Conservation (phyloP, 2,888 invertebrate genomes). For the Nasonia oneida region DNA sequence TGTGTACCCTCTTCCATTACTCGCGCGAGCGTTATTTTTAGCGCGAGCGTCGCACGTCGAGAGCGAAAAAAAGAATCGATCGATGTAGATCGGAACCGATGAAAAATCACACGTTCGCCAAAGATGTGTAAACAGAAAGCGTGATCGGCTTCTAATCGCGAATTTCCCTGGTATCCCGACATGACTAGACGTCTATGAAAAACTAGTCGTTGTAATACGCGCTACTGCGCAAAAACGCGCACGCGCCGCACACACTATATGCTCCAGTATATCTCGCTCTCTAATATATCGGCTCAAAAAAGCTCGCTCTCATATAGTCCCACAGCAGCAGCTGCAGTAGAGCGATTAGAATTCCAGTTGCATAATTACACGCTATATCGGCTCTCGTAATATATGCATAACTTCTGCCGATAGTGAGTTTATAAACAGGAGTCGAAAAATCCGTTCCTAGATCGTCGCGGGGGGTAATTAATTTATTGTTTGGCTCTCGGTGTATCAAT, state of each 20-base stretch:
- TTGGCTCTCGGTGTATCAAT: not conserved
- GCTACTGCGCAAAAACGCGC: conserved; percentile 37
- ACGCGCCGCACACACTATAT: not conserved
- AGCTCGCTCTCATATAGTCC: not conserved
- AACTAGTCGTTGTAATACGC: not conserved
- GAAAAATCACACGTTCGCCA: not conserved
- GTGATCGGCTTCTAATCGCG: not conserved
- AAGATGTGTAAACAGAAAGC: too few species aligned
- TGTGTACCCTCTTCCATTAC: not conserved
- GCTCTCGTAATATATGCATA: not conserved
- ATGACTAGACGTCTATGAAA: conserved; percentile 14
- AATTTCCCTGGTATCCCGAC: conserved; percentile 22
- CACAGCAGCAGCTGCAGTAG: not conserved
- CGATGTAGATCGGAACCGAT: not conserved
- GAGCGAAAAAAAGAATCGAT: not conserved
- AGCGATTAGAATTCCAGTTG: conserved; percentile 19
- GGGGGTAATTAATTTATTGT: conserved; percentile 27
- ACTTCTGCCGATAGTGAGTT: too few species aligned
- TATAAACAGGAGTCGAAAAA: too few species aligned
- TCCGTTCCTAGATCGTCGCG: not conserved
- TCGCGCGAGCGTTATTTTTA: not conserved
- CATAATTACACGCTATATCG: conserved; percentile 22
- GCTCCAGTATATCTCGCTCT: not conserved
- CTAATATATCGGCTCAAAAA: not conserved
- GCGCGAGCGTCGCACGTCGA: too few species aligned